phyloP scores from a whole-genome alignment of 2,888 invertebrate genomes.

The Chironomus riparius region DNA sequence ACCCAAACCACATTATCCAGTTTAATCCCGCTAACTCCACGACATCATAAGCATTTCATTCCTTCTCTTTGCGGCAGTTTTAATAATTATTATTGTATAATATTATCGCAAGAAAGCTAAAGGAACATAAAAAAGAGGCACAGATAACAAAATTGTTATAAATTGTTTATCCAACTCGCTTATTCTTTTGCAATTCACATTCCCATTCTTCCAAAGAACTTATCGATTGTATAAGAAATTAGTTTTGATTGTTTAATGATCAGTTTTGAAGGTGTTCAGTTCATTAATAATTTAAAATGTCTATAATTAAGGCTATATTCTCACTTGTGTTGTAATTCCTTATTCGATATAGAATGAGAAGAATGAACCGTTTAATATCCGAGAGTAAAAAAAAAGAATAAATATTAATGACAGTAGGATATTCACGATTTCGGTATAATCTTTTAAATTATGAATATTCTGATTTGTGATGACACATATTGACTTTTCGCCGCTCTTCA shows the following conservation, averaged over 20 bases:
- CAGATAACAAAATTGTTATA: constrained; percentile 21
- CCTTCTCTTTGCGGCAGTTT: background rate
- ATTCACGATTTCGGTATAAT: too few relatives aligned
- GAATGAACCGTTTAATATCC: background rate
- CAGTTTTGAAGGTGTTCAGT: constrained; percentile 21
- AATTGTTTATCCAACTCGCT: constrained; percentile 8
- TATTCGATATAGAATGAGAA: background rate
- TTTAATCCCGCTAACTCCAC: too few relatives aligned
- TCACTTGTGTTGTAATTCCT: background rate
- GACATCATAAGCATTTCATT: too few relatives aligned
- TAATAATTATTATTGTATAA: constrained; percentile 16
- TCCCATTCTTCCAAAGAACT: background rate
- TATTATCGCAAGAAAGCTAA: background rate
- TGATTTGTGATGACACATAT: too few relatives aligned
- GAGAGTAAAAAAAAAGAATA: too few relatives aligned
- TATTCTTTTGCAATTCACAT: background rate
- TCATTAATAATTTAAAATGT: constrained; percentile 22
- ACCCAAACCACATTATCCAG: too few relatives aligned
- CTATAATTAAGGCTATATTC: constrained; percentile 21
- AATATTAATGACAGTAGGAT: too few relatives aligned
- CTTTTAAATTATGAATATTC: too few relatives aligned
- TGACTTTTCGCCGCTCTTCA: too few relatives aligned
- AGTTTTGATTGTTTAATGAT: constrained; percentile 25
- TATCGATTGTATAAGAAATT: constrained; percentile 22
- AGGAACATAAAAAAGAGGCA: background rate